Percentiles rank a stretch among this genome's conserved stretches.
phyloP scores from a whole-genome alignment of 2,113 vertebrate genomes.

The Pristiophorus japonicus region DNA sequence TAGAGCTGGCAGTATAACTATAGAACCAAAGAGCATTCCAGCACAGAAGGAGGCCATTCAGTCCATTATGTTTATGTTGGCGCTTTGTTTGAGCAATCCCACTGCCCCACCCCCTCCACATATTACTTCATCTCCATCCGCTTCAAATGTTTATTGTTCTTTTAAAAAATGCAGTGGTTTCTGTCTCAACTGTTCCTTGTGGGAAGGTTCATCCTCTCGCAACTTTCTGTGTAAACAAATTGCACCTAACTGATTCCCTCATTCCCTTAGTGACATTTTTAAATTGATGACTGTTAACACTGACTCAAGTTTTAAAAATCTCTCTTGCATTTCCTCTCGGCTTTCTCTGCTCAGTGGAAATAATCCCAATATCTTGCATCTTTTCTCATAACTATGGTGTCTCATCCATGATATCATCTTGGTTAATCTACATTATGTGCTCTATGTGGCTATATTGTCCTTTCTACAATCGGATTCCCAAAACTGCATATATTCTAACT shows the following conservation, averaged over 20 bases:
- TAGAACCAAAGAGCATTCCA: neutral
- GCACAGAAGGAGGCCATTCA: neutral
- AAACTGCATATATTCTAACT: neutral
- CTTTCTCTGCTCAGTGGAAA: neutral
- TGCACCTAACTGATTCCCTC: neutral
- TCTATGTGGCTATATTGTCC: neutral
- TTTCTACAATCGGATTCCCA: neutral
- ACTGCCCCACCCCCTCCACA: too few relatives aligned
- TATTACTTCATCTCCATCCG: neutral
- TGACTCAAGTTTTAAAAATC: neutral
- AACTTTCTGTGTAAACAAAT: neutral
- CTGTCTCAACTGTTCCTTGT: neutral
- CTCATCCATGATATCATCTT: neutral
- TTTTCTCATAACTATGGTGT: neutral
- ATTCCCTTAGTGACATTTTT: neutral
- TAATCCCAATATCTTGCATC: neutral
- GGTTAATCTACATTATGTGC: neutral
- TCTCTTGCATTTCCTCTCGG: neutral
- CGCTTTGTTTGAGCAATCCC: too few relatives aligned
- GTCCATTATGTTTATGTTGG: neutral
- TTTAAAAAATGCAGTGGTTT: neutral
- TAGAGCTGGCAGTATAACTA: neutral
- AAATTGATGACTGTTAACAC: neutral
- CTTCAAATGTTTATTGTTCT: neutral
- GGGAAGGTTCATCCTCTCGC: neutral